phyloP scores from a whole-genome alignment of 2,797 vertebrate species.

The Uromys caudimaculatus region DNA sequence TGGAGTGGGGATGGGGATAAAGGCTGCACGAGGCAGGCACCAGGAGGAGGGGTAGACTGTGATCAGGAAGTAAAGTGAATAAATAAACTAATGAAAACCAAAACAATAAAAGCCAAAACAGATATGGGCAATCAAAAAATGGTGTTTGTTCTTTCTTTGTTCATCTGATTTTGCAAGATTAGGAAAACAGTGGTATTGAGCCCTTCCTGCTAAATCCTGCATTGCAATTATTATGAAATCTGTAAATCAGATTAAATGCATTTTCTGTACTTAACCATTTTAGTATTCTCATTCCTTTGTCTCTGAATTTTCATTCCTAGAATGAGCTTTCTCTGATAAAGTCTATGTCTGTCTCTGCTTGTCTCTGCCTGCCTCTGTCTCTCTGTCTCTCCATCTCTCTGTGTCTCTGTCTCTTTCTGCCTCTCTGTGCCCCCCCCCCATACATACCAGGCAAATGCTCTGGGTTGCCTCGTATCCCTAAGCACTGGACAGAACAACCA shows the following conservation, averaged over 20 bases:
- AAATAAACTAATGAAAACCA: not conserved
- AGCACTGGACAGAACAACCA: not conserved
- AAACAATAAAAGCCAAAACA: not conserved
- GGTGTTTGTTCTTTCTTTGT: conserved; percentile 38
- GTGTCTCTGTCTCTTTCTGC: not conserved
- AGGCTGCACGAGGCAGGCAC: not conserved
- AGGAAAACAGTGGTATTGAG: not conserved
- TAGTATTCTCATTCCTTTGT: not conserved
- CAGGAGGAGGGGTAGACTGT: not conserved
- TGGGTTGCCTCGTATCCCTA: not conserved
- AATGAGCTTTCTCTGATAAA: not conserved
- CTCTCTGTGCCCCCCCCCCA: too few species aligned
- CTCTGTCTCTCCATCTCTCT: too few species aligned
- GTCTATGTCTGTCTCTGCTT: not conserved
- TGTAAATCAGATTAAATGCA: conserved; percentile 31
- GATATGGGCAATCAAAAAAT: not conserved
- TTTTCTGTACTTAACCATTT: not conserved
- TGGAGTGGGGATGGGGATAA: not conserved
- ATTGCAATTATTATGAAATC: not conserved
- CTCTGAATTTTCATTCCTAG: not conserved
- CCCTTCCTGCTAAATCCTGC: not conserved
- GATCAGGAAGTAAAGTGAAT: not conserved
- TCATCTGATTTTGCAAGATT: conserved; percentile 32
- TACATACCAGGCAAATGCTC: not conserved
- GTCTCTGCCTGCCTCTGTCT: too few species aligned